A percentile compares a stretch with the other conserved stretches of the same genome.
These are phyloP conservation scores for Paralichthys olivaceus DNA, from an alignment of 2,113 vertebrate genomes.

Conservation along the genomic window DNA sequence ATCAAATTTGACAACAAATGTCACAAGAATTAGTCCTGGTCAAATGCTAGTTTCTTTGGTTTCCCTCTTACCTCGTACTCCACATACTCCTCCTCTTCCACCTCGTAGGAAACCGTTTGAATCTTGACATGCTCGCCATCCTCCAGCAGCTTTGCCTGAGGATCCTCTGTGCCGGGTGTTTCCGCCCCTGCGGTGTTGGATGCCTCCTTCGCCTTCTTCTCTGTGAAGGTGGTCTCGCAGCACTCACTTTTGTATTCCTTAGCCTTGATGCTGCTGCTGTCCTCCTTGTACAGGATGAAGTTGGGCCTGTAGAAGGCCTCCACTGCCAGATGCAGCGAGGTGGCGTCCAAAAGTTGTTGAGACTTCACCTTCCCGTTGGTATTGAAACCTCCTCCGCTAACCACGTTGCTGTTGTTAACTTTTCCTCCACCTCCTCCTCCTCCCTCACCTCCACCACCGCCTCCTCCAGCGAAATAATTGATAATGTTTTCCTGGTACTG, in stretches of 20 bases:
- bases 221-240: slow-evolving; percentile 95
- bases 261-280: slow-evolving; percentile 83
- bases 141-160: slow-evolving; percentile 80
- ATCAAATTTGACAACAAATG: neutral
- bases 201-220: slow-evolving; percentile 83
- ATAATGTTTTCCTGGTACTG: slow-evolving; percentile 93
- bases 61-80: slow-evolving; percentile 88
- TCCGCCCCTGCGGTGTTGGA: slow-evolving; percentile 63
- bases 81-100: slow-evolving; percentile 94
- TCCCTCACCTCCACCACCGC: slow-evolving; percentile 59
- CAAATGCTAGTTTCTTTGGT: neutral
- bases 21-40: neutral
- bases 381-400: slow-evolving; percentile 64
- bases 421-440: slow-evolving; percentile 58
- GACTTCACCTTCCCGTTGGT: slow-evolving; percentile 83
- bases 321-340: slow-evolving; percentile 93
- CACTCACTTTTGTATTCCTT: slow-evolving; percentile 92
- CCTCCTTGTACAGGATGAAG: slow-evolving; percentile 93
- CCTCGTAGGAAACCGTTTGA: slow-evolving; percentile 94
- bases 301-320: slow-evolving; percentile 94
- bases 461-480: slow-evolving; percentile 90
- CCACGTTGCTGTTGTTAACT: slow-evolving; percentile 56
- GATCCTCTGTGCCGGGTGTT: slow-evolving; percentile 69
- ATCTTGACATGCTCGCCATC: slow-evolving; percentile 89
- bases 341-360: slow-evolving; percentile 94